Conservation (phyloP, 2,888 invertebrate species). For the Protophormia terraenovae region DNA sequence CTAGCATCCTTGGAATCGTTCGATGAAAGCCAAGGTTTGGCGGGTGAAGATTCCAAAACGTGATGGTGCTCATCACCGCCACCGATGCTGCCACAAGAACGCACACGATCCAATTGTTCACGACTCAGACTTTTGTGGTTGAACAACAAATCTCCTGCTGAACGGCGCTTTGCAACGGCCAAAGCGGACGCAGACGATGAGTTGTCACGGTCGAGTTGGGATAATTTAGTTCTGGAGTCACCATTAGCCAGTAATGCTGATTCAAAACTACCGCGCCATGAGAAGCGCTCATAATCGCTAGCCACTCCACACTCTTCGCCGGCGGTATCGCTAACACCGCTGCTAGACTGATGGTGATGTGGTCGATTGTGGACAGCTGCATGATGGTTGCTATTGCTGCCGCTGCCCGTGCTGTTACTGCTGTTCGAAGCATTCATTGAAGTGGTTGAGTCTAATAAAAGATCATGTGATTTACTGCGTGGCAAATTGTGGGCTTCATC, state of each 20-base stretch:
- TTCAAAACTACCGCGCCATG: slow-evolving; percentile 96
- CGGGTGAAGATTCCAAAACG: slow-evolving; percentile 77
- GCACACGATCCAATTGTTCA: slow-evolving; percentile 87
- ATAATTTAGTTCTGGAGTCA: slow-evolving; percentile 90
- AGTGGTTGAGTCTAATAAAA: slow-evolving; percentile 84
- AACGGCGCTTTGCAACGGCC: slow-evolving; percentile 88
- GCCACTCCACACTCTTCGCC: slow-evolving; percentile 86
- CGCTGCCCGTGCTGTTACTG: slow-evolving; percentile 58
- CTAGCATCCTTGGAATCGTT: slow-evolving; percentile 80
- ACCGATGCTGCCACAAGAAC: slow-evolving; percentile 92
- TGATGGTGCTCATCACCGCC: slow-evolving; percentile 82
- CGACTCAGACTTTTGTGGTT: slow-evolving; percentile 90
- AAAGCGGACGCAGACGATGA: slow-evolving; percentile 85
- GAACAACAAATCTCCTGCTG: slow-evolving; percentile 91
- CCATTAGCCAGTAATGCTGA: slow-evolving; percentile 92
- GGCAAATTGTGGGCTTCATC: slow-evolving; percentile 83
- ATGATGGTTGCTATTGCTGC: slow-evolving; percentile 46
- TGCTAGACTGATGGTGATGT: slow-evolving; percentile 81
- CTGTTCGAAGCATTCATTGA: slow-evolving; percentile 63
- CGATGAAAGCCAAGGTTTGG: slow-evolving; percentile 79
- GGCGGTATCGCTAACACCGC: slow-evolving; percentile 83
- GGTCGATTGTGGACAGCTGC: slow-evolving; percentile 72
- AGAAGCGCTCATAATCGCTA: slow-evolving; percentile 94
- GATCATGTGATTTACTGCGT: slow-evolving; percentile 91
- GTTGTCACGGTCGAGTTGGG: slow-evolving; percentile 85